Evolutionary conservation across 2,797 vertebrate genomes (phyloP).

Genomic region (Potorous gilbertii): DNA sequence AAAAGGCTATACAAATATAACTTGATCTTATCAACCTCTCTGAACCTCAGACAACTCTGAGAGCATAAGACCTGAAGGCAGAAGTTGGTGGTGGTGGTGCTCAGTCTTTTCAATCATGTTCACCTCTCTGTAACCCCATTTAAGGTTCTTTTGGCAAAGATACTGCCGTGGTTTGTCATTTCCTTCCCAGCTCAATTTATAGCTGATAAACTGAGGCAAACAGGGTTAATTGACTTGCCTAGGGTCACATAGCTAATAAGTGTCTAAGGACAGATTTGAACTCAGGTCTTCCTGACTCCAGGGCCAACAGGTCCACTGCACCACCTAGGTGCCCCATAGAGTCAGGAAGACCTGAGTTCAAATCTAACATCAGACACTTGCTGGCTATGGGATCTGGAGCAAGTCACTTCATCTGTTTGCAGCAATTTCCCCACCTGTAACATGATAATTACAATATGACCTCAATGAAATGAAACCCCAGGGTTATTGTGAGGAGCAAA

Average conservation of each 20-base stretch:
- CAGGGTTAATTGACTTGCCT: neutral
- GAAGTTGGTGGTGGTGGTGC: neutral
- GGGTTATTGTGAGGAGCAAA: neutral
- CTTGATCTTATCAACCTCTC: neutral
- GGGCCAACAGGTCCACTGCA: neutral
- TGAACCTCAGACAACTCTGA: neutral
- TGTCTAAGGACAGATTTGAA: neutral
- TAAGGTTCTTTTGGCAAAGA: neutral
- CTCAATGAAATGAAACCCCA: neutral
- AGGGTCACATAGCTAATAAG: neutral
- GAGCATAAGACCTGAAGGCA: neutral
- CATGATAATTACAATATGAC: neutral
- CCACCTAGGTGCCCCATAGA: neutral
- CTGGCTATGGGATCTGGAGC: neutral
- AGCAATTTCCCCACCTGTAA: neutral
- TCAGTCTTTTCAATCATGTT: neutral
- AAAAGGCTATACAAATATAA: neutral
- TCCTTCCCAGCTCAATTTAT: neutral
- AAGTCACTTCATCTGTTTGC: neutral
- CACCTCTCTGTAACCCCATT: neutral
- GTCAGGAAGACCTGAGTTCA: neutral
- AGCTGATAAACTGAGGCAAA: neutral
- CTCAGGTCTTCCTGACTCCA: neutral
- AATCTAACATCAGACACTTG: neutral
- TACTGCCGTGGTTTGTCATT: neutral